Percentiles rank a stretch among this genome's conserved stretches.
Conservation (phyloP, 2,888 invertebrate genomes). For the Drosophila fulvimacula region DNA sequence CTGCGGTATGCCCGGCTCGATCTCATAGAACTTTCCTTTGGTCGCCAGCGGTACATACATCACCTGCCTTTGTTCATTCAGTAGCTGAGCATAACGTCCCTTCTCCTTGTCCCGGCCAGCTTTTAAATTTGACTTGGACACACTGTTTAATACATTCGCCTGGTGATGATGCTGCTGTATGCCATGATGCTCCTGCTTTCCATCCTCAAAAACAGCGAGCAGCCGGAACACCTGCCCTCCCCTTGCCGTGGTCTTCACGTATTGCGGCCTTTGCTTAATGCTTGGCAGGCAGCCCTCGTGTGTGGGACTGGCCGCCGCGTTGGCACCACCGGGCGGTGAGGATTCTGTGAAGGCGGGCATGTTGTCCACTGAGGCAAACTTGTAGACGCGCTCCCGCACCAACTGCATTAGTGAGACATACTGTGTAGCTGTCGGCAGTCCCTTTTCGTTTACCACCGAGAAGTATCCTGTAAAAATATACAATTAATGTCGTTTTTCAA, state of each 20-base stretch:
- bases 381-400: constrained; percentile 88
- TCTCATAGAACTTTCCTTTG: constrained; percentile 90
- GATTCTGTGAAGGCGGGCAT: constrained; percentile 85
- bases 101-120: constrained; percentile 84
- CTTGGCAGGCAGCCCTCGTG: constrained; percentile 78
- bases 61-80: constrained; percentile 90
- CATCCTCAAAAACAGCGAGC: constrained; percentile 91
- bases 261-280: constrained; percentile 85
- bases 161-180: constrained; percentile 6
- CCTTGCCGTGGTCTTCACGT: constrained; percentile 89
- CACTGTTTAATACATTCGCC: constrained; percentile 27
- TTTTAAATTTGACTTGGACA: constrained; percentile 33
- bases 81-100: constrained; percentile 89
- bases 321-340: constrained; percentile 71
- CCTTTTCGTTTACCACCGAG: constrained; percentile 88
- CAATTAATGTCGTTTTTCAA: not conserved
- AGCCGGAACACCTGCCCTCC: constrained; percentile 90
- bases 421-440: constrained; percentile 88
- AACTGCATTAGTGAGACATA: constrained; percentile 88
- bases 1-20: constrained; percentile 86
- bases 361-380: constrained; percentile 85
- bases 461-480: constrained; percentile 87
- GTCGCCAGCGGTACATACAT: constrained; percentile 91
- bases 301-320: constrained; percentile 63
- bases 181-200: constrained; percentile 84